phyloP scores from a whole-genome alignment of 2,888 invertebrate species.

The Therioaphis trifolii region DNA sequence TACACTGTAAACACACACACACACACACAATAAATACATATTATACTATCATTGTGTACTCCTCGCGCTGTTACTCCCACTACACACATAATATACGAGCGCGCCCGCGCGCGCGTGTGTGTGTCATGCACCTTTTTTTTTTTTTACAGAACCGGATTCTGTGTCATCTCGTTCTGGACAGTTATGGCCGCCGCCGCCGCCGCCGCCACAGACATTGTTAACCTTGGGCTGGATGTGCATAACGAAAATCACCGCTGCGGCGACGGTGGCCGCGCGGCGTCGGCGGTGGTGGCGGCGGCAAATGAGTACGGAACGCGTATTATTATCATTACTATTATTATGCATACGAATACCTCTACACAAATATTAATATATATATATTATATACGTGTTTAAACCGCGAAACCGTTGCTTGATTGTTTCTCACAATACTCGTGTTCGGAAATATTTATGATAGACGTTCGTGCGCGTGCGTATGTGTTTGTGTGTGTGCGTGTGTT shows the following conservation, averaged over 20 bases:
- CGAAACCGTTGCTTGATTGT: neutral
- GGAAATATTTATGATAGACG: no score
- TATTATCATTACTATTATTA: no score
- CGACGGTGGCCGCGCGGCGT: no score
- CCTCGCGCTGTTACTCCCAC: neutral
- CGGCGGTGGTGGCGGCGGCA: no score
- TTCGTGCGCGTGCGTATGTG: neutral
- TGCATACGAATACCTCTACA: neutral
- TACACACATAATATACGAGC: neutral
- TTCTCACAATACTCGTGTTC: no score
- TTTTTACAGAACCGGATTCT: slow-evolving; percentile 55
- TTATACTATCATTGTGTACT: slow-evolving; percentile 13
- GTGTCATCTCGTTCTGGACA: slow-evolving; percentile 55
- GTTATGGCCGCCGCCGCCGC: slow-evolving; percentile 45
- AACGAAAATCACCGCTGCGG: slow-evolving; percentile 39
- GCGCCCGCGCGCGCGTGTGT: neutral
- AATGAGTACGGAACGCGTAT: neutral
- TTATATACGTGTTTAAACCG: no score
- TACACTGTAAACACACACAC: no score
- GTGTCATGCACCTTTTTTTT: slow-evolving; percentile 38
- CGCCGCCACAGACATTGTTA: slow-evolving; percentile 32
- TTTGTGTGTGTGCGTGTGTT: no score
- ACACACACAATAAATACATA: neutral
- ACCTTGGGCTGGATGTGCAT: slow-evolving; percentile 45
- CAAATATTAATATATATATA: neutral